These are phyloP conservation scores for Calcarius lapponicus DNA, from an alignment of 2,797 vertebrate genomes.

Conservation along the genomic window DNA sequence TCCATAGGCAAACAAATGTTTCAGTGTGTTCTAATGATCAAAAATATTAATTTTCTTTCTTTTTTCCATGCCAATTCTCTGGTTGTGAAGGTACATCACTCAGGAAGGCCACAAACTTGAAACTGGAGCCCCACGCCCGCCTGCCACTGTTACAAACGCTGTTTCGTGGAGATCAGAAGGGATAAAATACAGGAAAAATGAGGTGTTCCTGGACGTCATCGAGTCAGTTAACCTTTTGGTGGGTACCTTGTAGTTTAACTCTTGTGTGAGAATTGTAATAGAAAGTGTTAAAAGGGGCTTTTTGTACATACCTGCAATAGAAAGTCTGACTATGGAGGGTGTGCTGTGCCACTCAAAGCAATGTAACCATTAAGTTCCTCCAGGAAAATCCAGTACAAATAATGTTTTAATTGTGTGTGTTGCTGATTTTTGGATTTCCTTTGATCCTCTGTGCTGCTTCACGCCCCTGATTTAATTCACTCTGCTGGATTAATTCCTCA, in stretches of 20 bases:
- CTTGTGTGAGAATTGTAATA: neutral
- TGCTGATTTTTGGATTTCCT: neutral
- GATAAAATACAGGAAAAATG: slow-evolving; percentile 91
- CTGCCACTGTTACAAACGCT: slow-evolving; percentile 90
- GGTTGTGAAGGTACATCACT: slow-evolving; percentile 89
- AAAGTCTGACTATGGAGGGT: neutral
- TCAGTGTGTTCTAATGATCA: neutral
- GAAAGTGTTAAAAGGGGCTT: neutral
- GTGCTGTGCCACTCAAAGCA: neutral
- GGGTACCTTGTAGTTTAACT: slow-evolving; percentile 42
- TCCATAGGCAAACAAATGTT: neutral
- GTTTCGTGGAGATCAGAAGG: slow-evolving; percentile 92
- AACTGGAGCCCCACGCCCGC: slow-evolving; percentile 93
- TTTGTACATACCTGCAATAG: neutral
- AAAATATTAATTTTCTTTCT: neutral
- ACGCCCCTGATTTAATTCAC: neutral
- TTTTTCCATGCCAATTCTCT: neutral
- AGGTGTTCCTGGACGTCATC: slow-evolving; percentile 97
- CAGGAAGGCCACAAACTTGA: slow-evolving; percentile 99
- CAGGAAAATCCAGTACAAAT: neutral
- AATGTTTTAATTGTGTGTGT: neutral
- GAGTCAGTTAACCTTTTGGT: slow-evolving; percentile 99
- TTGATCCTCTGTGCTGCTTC: neutral
- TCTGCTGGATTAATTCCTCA: neutral
- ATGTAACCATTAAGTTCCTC: neutral